Base-by-base conservation (phyloP, 1,140 invertebrate species). In the Streblospio benedicti region DNA sequence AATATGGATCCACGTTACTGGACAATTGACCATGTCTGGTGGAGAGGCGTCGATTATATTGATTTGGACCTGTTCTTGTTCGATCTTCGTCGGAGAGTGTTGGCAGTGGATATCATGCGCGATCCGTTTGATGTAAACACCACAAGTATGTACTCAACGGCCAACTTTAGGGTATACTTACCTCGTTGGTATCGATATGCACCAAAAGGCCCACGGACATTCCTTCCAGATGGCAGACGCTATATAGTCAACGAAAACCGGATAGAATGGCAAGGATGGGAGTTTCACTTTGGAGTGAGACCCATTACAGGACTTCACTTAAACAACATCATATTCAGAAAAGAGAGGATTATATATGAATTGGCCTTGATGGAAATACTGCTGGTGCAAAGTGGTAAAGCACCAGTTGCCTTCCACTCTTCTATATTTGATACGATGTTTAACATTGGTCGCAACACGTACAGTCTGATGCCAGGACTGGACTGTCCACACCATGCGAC, bases 311-410 rank as follows among this genome's bases (percentile, higher is more conserved):
- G 44, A 18, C 9, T 47, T 18, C 44, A 32, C n/a, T 50, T 75
- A 14, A 65, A 69, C 31, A 65, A 76, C 53, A 62, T 76, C n/a
- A 55, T 59, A 14, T 73, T 70, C 61, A 49, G 60, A n/a, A 60
- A 54, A 0, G 67, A 75, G 59, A 65, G 70, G 45, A 69, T 76
- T 28, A 60, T 67, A 0, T 75, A 76, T 60, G 74, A 76, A 61
- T 33, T 76, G 16, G 71, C 71, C 53, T 57, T 75, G 53, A 72
- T 74, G 59, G 74, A 76, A 54, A 70, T 74, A 0, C 63, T 59
- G 14, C 71, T 75, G 1, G 58, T 72, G 31, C 74, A 75, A 55
- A 60, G 67, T 30, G 74, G 72, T 0, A 63, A 66, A 56, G 68
- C 58, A 27, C 73, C 73, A 2, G 61, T 66, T 0, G 53, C 66